These are phyloP conservation scores for Balaenoptera acutorostrata DNA, from an alignment of 2,113 vertebrate species.

Conservation along the genomic window DNA sequence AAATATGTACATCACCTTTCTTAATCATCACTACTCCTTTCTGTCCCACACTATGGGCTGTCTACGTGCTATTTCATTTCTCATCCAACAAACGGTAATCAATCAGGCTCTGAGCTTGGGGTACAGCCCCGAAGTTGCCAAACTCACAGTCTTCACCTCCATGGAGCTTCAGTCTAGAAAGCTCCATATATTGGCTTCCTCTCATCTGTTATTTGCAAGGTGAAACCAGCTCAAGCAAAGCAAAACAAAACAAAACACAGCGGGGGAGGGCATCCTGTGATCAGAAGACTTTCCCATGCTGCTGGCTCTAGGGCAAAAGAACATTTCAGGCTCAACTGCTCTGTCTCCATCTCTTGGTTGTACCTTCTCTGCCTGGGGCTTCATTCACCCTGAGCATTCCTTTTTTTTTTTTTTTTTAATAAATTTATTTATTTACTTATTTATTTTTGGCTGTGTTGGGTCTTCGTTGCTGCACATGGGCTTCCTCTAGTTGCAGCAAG, in stretches of 20 bases:
- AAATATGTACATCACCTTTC: background rate
- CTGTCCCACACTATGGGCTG: no score
- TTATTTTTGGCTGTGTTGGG: background rate
- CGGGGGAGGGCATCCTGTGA: rapidly evolving
- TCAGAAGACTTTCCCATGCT: background rate
- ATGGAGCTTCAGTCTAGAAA: background rate
- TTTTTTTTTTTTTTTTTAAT: no score
- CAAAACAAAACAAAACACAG: background rate
- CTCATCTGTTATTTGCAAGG: background rate
- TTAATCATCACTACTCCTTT: rapidly evolving
- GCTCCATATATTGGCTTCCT: no score
- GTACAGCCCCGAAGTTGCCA: no score
- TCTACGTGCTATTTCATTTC: background rate
- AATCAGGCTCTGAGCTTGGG: background rate
- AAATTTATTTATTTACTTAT: no score
- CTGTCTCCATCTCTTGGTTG: background rate
- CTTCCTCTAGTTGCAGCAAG: no score
- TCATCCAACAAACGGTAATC: rapidly evolving
- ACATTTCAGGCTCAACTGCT: background rate
- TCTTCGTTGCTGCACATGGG: background rate
- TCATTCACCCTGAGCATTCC: background rate
- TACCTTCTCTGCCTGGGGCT: background rate
- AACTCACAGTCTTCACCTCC: background rate
- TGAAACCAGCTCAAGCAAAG: background rate
- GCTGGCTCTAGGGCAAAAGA: background rate